These are phyloP conservation scores for Channa striata DNA, from an alignment of 2,797 vertebrate genomes.

Conservation along the genomic window DNA sequence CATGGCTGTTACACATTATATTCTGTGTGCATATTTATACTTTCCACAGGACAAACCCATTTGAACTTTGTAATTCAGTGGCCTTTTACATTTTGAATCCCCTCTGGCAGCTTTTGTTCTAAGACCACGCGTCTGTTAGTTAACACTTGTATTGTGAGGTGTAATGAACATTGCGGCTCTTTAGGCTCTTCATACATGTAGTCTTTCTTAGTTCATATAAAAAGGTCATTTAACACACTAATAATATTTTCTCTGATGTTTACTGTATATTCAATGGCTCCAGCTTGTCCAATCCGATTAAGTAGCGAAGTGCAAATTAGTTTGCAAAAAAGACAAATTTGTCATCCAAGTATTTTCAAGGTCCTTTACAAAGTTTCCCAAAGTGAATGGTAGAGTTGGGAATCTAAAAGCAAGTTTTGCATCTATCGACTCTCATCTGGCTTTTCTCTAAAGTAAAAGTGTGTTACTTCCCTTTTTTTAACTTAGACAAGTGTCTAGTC, in stretches of 20 bases:
- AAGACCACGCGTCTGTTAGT: constrained; percentile 21
- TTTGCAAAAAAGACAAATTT: constrained; percentile 39
- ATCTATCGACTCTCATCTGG: constrained; percentile 75
- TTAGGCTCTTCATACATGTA: constrained; percentile 10
- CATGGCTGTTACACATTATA: constrained; percentile 8
- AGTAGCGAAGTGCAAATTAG: constrained; percentile 28
- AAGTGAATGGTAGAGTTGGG: constrained; percentile 49
- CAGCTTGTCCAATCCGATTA: constrained; percentile 14
- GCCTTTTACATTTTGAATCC: constrained; percentile 51
- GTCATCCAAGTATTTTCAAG: constrained; percentile 62
- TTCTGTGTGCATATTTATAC: constrained; percentile 40
- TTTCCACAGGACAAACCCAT: constrained; percentile 12
- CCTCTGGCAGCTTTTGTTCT: constrained; percentile 11
- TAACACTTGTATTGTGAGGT: background rate
- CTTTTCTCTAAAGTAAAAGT: constrained; percentile 78
- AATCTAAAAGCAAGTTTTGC: constrained; percentile 68
- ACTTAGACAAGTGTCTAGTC: constrained; percentile 82
- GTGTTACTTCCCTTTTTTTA: constrained; percentile 68
- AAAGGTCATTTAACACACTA: constrained; percentile 31
- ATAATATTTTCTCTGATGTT: constrained; percentile 16
- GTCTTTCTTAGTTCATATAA: constrained; percentile 23
- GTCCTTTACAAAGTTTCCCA: constrained; percentile 62
- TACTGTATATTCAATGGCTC: background rate
- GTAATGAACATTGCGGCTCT: constrained; percentile 1
- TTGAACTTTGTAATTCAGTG: constrained; percentile 37